phyloP scores from a whole-genome alignment of 2,113 vertebrate genomes.

The Engystomops pustulosus region DNA sequence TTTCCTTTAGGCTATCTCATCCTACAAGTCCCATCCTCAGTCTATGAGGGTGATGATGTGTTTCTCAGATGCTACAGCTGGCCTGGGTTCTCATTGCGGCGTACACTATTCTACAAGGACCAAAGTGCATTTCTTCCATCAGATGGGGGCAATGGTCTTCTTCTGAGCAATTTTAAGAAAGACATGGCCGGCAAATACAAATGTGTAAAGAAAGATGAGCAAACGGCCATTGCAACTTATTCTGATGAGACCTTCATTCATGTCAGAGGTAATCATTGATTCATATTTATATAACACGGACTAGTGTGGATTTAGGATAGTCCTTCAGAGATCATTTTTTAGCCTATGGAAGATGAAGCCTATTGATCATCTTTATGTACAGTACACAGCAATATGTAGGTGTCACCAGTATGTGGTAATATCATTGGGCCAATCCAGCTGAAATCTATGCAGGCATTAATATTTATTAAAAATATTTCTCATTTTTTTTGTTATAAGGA shows the following conservation, averaged over 20 bases:
- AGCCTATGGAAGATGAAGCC: too few relatives aligned
- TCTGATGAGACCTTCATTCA: background rate
- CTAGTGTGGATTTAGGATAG: too few relatives aligned
- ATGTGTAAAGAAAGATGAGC: background rate
- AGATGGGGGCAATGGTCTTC: background rate
- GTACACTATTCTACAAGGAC: background rate
- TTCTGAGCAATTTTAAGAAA: background rate
- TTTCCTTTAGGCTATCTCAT: background rate
- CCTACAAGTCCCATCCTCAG: background rate
- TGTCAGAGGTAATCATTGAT: background rate
- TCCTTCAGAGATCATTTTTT: too few relatives aligned
- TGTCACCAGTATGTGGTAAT: too few relatives aligned
- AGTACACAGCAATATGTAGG: too few relatives aligned
- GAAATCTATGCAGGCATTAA: too few relatives aligned
- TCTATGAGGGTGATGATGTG: background rate
- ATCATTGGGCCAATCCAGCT: too few relatives aligned
- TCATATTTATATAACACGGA: background rate
- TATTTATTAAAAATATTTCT: too few relatives aligned
- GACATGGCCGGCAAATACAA: background rate
- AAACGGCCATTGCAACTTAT: background rate
- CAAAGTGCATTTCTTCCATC: background rate
- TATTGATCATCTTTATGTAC: too few relatives aligned
- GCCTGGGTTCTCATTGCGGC: background rate
- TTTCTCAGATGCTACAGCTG: background rate
- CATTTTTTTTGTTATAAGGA: too few relatives aligned